A percentile compares a stretch with the other conserved stretches of the same genome.
Conservation (phyloP, 2,113 vertebrate genomes). For the Toxotes jaculatrix region DNA sequence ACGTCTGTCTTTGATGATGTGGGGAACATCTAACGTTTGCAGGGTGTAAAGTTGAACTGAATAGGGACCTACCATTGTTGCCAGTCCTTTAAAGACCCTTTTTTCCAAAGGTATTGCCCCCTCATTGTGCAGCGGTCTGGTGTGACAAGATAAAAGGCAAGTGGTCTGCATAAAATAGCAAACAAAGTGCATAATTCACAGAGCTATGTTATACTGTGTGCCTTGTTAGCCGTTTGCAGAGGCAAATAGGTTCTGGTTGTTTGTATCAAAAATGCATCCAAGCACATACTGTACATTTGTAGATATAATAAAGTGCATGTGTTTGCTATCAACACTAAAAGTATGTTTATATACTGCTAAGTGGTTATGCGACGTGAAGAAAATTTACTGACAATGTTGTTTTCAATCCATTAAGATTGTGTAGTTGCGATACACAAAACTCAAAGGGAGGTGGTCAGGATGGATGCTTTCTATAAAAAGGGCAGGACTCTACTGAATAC, state of each 20-base stretch:
- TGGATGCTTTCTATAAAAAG: no score
- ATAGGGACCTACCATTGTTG: constrained; percentile 16
- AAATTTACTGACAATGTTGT: neutral
- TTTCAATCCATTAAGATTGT: neutral
- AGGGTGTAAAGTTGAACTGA: constrained; percentile 23
- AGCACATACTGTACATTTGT: neutral
- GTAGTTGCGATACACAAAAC: neutral
- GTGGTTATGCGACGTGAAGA: neutral
- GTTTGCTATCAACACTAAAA: neutral
- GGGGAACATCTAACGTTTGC: constrained; percentile 2
- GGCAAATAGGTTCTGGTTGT: neutral
- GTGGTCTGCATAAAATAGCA: constrained; percentile 14
- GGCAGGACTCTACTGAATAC: no score
- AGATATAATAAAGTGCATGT: neutral
- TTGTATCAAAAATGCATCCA: neutral
- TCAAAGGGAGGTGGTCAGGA: neutral
- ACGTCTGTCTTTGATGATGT: constrained; percentile 28
- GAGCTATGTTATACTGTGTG: neutral
- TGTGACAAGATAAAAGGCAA: constrained; percentile 40
- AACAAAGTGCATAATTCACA: constrained; percentile 6
- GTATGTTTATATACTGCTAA: neutral
- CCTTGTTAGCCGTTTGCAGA: neutral
- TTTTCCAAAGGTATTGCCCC: constrained; percentile 14
- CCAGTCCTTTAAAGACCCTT: constrained; percentile 12
- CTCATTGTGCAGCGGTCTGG: constrained; percentile 14